Evolutionary conservation across 2,797 vertebrate genomes (phyloP).

Genomic region (Haliaeetus albicilla): DNA sequence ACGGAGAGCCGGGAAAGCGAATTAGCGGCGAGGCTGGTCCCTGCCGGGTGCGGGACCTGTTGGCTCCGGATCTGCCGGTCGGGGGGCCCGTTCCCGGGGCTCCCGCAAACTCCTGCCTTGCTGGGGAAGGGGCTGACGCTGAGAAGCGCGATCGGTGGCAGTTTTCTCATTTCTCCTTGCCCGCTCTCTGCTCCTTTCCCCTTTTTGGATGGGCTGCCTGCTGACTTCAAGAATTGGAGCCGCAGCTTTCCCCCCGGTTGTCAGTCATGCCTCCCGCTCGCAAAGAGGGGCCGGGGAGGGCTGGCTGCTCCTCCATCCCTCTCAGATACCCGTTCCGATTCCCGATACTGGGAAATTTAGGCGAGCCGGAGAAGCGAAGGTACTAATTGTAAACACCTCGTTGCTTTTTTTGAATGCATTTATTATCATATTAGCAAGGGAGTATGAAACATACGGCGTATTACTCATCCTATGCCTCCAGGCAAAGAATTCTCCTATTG

Average conservation of each 20-base stretch:
- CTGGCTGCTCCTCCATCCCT: not conserved
- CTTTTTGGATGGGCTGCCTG: not conserved
- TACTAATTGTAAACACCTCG: slow-evolving; percentile 67
- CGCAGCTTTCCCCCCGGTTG: not conserved
- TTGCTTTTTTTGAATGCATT: slow-evolving; percentile 63
- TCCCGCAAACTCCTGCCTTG: not conserved
- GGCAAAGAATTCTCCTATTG: slow-evolving; percentile 75
- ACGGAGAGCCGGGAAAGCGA: not conserved
- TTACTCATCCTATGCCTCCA: slow-evolving; percentile 73
- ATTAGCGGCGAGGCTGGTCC: not conserved
- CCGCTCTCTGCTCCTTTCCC: not conserved
- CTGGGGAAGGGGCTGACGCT: not conserved
- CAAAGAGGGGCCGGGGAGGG: not conserved
- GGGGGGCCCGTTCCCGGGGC: not conserved
- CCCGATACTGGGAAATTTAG: slow-evolving; percentile 11
- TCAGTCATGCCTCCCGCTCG: not conserved
- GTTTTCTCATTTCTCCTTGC: not conserved
- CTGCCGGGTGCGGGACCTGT: not conserved
- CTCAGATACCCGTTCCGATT: not conserved
- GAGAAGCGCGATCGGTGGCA: not conserved
- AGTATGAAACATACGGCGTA: slow-evolving; percentile 61
- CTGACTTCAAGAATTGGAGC: not conserved
- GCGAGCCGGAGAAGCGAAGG: slow-evolving; percentile 30
- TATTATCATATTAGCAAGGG: slow-evolving; percentile 68
- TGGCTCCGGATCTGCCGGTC: not conserved